Conservation (phyloP, 2,797 vertebrate genomes). For the Melopsittacus undulatus region DNA sequence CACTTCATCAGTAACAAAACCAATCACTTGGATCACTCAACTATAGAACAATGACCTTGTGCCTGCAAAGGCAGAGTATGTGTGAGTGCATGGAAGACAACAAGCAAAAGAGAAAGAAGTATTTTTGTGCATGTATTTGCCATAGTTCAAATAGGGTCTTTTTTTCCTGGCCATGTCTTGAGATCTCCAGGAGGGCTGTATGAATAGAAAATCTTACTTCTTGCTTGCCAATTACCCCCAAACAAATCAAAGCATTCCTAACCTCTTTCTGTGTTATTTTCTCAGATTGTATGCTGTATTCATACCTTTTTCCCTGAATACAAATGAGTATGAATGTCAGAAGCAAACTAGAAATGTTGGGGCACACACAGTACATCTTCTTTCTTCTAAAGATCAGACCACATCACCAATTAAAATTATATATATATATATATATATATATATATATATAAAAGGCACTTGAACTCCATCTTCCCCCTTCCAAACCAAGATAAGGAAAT, state of each 20-base stretch:
- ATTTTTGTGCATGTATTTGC: not conserved
- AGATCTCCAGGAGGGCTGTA: not conserved
- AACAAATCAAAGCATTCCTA: not conserved
- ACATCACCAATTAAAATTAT: not conserved
- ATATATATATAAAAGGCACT: not conserved
- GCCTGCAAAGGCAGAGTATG: not conserved
- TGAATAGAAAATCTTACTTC: not conserved
- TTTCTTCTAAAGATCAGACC: not conserved
- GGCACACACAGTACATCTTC: not conserved
- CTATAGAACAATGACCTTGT: not conserved
- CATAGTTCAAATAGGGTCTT: not conserved
- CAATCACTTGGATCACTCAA: not conserved
- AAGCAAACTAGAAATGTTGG: not conserved
- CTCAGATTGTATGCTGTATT: not conserved
- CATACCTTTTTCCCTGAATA: not conserved
- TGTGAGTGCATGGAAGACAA: not conserved
- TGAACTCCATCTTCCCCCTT: not conserved
- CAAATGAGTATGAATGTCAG: not conserved
- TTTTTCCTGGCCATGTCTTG: not conserved
- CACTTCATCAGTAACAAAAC: slow-evolving; percentile 33
- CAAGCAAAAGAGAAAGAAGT: not conserved
- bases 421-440: not conserved
- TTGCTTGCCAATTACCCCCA: not conserved
- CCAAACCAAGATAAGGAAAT: not conserved
- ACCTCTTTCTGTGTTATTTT: not conserved